phyloP scores from a whole-genome alignment of 2,797 vertebrate species.

The Diplodus puntazzo region DNA sequence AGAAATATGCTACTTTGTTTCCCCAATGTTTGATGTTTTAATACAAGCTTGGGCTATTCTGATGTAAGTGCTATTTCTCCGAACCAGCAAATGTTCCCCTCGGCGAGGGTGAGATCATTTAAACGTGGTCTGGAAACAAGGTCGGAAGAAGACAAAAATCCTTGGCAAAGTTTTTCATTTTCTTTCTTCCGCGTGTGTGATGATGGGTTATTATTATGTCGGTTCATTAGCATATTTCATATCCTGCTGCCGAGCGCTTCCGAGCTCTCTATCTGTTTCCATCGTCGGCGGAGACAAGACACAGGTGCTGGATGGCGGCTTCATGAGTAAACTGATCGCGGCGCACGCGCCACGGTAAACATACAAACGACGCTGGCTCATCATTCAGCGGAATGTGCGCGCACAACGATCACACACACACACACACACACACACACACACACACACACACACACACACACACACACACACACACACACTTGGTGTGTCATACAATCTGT shows the following conservation, averaged over 20 bases:
- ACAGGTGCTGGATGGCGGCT: constrained; percentile 49
- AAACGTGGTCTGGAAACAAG: constrained; percentile 32
- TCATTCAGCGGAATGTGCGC: constrained; percentile 34
- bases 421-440: neutral
- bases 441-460: neutral
- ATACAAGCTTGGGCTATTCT: constrained; percentile 8
- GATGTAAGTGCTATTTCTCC: constrained; percentile 12
- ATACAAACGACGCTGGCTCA: constrained; percentile 34
- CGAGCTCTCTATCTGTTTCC: constrained; percentile 60
- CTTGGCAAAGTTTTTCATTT: constrained; percentile 51
- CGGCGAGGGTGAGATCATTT: constrained; percentile 13
- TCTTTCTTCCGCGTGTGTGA: constrained; percentile 33
- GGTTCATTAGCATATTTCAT: constrained; percentile 80
- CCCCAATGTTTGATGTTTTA: constrained; percentile 21
- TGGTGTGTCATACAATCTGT: constrained; percentile 11
- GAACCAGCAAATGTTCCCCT: constrained; percentile 5
- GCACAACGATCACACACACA: neutral
- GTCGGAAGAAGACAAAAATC: constrained; percentile 41
- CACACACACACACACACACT: neutral
- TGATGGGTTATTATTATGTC: constrained; percentile 67
- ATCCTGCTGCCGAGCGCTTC: constrained; percentile 65
- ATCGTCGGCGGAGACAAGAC: constrained; percentile 34
- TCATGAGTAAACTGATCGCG: neutral
- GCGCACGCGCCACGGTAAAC: constrained; percentile 20
- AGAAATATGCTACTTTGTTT: constrained; percentile 17